phyloP scores from a whole-genome alignment of 37 sponge, comb jelly and placozoan species.

The Haliclona indistincta region DNA sequence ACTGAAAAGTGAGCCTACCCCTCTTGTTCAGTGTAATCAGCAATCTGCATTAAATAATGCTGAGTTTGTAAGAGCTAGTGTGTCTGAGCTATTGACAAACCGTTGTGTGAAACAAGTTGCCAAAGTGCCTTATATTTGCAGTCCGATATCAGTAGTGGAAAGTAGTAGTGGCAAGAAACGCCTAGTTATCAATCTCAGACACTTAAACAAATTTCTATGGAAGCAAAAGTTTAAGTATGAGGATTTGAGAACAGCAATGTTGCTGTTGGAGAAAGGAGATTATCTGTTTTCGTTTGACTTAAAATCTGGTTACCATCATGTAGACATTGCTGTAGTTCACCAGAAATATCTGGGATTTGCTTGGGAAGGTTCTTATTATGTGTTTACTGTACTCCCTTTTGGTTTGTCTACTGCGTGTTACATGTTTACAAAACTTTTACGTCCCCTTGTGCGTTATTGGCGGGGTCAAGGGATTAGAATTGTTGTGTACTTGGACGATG shows the following conservation, averaged over 20 bases:
- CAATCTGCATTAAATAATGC: constrained; percentile 1
- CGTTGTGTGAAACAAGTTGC: neutral
- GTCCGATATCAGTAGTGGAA: constrained; percentile 22
- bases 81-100: constrained; percentile 5
- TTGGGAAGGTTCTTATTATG: constrained; percentile 7
- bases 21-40: neutral
- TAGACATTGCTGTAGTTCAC: constrained; percentile 18
- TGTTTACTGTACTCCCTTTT: constrained; percentile 18
- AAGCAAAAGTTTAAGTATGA: constrained; percentile 41
- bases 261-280: too few species aligned
- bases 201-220: constrained; percentile 18
- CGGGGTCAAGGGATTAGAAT: neutral
- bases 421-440: too few species aligned
- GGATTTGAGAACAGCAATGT: too few species aligned
- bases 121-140: constrained; percentile 4
- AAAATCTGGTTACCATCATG: constrained; percentile 27
- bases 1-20: neutral
- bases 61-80: constrained; percentile 22
- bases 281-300: constrained; percentile 23
- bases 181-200: constrained; percentile 18
- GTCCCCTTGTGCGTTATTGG: neutral
- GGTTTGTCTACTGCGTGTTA: too few species aligned
- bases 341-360: constrained; percentile 17
- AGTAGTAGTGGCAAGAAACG: constrained; percentile 7
- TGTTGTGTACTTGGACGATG: constrained; percentile 10